Evolutionary conservation across 2,797 vertebrate genomes (phyloP).

Genomic region (Tarsius wallacei): DNA sequence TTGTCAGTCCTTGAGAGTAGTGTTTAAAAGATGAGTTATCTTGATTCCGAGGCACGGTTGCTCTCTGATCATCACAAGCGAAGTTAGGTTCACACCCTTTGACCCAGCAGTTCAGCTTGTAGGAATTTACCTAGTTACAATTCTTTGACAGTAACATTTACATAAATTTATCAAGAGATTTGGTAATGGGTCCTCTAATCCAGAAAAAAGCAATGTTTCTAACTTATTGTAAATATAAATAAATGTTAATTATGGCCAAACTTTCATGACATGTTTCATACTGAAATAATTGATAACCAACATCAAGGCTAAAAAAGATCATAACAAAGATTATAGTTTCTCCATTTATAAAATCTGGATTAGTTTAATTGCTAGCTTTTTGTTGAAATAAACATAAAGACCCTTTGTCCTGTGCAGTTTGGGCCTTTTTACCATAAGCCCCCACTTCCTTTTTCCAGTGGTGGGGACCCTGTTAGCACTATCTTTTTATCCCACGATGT

Average conservation of each 20-base stretch:
- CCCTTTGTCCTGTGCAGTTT: background rate
- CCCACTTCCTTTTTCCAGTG: background rate
- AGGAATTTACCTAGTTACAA: background rate
- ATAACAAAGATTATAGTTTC: background rate
- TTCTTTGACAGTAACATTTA: background rate
- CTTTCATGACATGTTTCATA: background rate
- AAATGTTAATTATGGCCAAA: background rate
- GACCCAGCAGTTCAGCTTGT: background rate
- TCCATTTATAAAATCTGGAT: background rate
- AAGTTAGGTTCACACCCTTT: background rate
- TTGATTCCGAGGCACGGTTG: background rate
- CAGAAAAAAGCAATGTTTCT: background rate
- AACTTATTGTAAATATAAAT: constrained; percentile 17
- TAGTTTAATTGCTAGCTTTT: background rate
- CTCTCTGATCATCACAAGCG: background rate
- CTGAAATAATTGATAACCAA: constrained; percentile 27
- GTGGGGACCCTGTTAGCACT: background rate
- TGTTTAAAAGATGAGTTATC: background rate
- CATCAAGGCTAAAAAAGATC: background rate
- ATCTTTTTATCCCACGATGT: background rate
- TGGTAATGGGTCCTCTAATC: constrained; percentile 13
- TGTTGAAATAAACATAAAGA: background rate
- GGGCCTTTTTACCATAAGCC: background rate
- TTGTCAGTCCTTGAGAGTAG: background rate
- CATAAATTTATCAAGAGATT: constrained; percentile 12